Conservation (phyloP, 2,113 vertebrate species). For the Australoheros scitulus region DNA sequence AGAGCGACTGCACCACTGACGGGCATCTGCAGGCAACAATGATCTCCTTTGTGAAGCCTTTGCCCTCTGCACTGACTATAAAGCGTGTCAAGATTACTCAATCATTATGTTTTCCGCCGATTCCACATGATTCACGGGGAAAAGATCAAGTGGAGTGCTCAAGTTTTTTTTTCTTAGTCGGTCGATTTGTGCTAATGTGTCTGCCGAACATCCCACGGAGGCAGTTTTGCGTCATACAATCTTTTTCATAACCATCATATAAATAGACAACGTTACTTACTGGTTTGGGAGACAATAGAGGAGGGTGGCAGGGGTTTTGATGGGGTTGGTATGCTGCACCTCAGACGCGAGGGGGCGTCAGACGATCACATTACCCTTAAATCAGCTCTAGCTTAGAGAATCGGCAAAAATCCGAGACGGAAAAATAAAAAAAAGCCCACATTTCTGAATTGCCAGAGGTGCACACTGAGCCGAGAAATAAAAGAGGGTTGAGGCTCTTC, state of each 20-base stretch:
- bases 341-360: constrained; percentile 58
- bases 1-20: constrained; percentile 67
- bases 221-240: constrained; percentile 29
- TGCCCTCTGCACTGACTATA: constrained; percentile 34
- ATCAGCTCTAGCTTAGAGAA: not conserved
- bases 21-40: constrained; percentile 76
- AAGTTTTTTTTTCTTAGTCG: not conserved
- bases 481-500: not conserved
- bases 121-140: constrained; percentile 1
- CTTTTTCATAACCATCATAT: constrained; percentile 18
- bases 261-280: constrained; percentile 20
- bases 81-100: constrained; percentile 13
- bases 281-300: constrained; percentile 55
- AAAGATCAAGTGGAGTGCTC: not conserved
- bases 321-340: not conserved
- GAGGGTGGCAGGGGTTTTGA: not conserved
- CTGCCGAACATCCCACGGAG: not conserved
- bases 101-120: constrained; percentile 17
- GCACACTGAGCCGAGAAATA: not conserved
- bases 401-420: not conserved
- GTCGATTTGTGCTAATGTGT: not conserved
- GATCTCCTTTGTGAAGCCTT: constrained; percentile 74
- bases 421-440: not conserved
- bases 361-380: constrained; percentile 2
- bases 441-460: not conserved